Base-by-base conservation (phyloP, 2,113 vertebrate genomes). In the Microcebus jonahi region DNA sequence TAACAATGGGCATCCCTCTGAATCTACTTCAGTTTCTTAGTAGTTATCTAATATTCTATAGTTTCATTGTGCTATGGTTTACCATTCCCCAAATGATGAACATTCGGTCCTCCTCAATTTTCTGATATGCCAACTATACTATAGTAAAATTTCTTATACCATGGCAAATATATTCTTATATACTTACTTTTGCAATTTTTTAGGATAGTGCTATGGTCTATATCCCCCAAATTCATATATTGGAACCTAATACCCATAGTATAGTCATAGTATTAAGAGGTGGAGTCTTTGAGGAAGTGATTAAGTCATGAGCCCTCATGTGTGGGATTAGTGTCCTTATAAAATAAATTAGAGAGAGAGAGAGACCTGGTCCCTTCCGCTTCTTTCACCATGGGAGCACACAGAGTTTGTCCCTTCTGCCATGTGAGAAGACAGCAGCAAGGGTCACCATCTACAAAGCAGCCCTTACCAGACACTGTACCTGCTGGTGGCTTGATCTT, bases 21-120 rank as follows among this genome's bases (percentile, higher is more conserved):
- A 50, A 88, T 45, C 88, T n/a, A 77, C 55, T 79, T 95, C 10
- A 9, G n/a, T 91, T 88, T 61, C 55, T 80, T 50, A 21, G 31
- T 48, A 27, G 71, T 42, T 71, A 8, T 8, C 45, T 95, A 76
- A 45, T 34, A 84, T 31, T 12, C 14, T 73, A 55, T 17, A 31
- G 55, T 14, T 85, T 68, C 68, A 6, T 31, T 67, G 48, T 67
- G 48, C 5, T 68, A 3, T 81, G 70, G 39, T 87, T 90, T 57
- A 34, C 36, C 42, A 57, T 42, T 67, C 9, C 10, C n/a, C 48
- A 71, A 81, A 61, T 81, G 27, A 84, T 9, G 29, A 71, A 17
- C 10, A 42, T 57, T 45, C 53, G 34, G 21, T 92, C 68, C 36
- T 89, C n/a, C 53, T 65, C 39, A 71, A 21, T 76, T 76, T 83